Conservation (phyloP, 2,888 invertebrate species). For the Kuschelorhynchus macadamiae region DNA sequence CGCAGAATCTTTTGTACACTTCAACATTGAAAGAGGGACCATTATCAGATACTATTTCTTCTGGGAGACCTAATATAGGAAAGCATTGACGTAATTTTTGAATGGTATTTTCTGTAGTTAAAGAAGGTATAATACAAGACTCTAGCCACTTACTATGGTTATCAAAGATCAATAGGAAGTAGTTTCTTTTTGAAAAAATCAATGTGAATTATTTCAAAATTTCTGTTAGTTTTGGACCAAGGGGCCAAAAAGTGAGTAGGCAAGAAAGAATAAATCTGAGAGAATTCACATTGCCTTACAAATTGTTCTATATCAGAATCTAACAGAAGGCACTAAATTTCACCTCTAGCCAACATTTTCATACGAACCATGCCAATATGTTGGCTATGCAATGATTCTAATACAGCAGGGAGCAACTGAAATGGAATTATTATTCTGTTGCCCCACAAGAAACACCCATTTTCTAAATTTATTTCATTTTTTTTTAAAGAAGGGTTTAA, state of each 20-base stretch:
- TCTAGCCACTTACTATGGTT: no score
- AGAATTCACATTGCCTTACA: neutral
- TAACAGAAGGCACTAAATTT: neutral
- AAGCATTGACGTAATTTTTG: neutral
- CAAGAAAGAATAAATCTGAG: neutral
- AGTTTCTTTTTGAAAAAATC: neutral
- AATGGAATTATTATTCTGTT: neutral
- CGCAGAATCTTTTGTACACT: neutral
- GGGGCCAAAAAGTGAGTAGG: neutral
- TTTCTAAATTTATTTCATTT: no score
- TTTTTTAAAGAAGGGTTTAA: no score
- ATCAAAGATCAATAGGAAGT: neutral
- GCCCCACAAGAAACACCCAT: neutral
- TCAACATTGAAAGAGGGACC: neutral
- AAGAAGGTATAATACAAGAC: no score
- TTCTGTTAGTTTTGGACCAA: neutral
- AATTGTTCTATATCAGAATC: neutral
- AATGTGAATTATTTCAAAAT: neutral
- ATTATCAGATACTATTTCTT: neutral
- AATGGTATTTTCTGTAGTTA: neutral
- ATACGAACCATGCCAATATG: neutral
- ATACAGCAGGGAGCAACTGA: neutral
- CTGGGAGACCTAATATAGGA: neutral
- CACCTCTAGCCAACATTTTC: constrained; percentile 5
- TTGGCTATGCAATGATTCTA: neutral